Evolutionary conservation across 2,888 invertebrate genomes (phyloP).

Genomic region (Nycteola revayana): DNA sequence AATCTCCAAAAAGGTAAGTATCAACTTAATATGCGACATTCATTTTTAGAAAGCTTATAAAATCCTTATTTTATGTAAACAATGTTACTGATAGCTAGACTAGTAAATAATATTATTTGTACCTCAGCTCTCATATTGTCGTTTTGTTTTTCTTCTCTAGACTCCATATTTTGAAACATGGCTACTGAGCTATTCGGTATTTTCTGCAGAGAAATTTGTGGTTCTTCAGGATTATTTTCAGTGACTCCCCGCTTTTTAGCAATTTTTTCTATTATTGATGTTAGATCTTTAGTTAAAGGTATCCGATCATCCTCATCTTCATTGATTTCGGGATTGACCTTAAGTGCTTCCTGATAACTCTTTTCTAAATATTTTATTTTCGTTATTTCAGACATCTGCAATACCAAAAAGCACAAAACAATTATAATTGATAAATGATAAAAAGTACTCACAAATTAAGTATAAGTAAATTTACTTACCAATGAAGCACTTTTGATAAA

Average conservation of each 20-base stretch:
- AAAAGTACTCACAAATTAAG: constrained; percentile 3
- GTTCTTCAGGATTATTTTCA: constrained; percentile 35
- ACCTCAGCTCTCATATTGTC: constrained; percentile 74
- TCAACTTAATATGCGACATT: too few relatives aligned
- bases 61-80: too few relatives aligned
- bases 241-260: constrained; percentile 50
- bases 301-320: constrained; percentile 55
- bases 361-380: constrained; percentile 76
- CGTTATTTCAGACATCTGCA: constrained; percentile 65
- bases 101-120: neutral
- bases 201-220: constrained; percentile 67
- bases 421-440: neutral
- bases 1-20: too few relatives aligned
- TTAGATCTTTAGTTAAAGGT: constrained; percentile 77
- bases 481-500: constrained; percentile 64
- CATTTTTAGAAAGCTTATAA: too few relatives aligned
- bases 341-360: constrained; percentile 64
- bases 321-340: constrained; percentile 33
- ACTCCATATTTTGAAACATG: constrained; percentile 84
- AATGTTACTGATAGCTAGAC: neutral
- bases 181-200: constrained; percentile 83
- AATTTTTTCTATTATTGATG: constrained; percentile 79
- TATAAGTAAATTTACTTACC: constrained; percentile 52
- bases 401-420: constrained; percentile 1
- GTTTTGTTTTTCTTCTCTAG: constrained; percentile 45